Evolutionary conservation across 2,888 invertebrate genomes (phyloP).

Genomic region (Pachliopta kotzebuea): DNA sequence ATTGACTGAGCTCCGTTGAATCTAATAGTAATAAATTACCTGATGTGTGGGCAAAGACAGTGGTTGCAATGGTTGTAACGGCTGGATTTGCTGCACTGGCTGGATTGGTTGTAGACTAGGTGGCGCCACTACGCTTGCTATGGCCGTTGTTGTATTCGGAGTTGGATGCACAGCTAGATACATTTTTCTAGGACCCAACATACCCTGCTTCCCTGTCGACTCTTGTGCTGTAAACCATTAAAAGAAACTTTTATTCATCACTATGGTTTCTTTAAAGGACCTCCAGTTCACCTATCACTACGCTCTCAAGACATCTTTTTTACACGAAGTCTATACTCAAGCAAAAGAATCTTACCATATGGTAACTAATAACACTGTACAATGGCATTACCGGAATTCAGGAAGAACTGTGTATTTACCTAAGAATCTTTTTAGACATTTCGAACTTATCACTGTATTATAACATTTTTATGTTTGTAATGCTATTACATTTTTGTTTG

Average conservation of each 20-base stretch:
- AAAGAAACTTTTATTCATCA: neutral
- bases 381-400: neutral
- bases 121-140: constrained; percentile 51
- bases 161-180: constrained; percentile 92
- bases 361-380: neutral
- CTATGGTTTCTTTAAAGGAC: neutral
- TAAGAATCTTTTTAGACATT: too few relatives aligned
- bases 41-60: constrained; percentile 64
- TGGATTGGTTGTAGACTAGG: constrained; percentile 35
- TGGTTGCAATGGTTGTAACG: constrained; percentile 60
- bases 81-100: constrained; percentile 41
- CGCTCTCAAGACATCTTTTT: too few relatives aligned
- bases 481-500: too few relatives aligned
- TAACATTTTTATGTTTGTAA: too few relatives aligned
- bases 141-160: constrained; percentile 59
- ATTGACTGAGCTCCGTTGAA: constrained; percentile 6
- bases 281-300: too few relatives aligned
- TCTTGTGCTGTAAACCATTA: constrained; percentile 84
- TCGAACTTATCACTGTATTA: too few relatives aligned
- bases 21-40: constrained; percentile 76
- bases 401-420: neutral
- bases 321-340: too few relatives aligned
- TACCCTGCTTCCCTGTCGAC: constrained; percentile 91
- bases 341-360: too few relatives aligned
- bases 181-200: constrained; percentile 91